phyloP scores from a whole-genome alignment of 1,140 invertebrate genomes.

The Geopemphigus sp. region DNA sequence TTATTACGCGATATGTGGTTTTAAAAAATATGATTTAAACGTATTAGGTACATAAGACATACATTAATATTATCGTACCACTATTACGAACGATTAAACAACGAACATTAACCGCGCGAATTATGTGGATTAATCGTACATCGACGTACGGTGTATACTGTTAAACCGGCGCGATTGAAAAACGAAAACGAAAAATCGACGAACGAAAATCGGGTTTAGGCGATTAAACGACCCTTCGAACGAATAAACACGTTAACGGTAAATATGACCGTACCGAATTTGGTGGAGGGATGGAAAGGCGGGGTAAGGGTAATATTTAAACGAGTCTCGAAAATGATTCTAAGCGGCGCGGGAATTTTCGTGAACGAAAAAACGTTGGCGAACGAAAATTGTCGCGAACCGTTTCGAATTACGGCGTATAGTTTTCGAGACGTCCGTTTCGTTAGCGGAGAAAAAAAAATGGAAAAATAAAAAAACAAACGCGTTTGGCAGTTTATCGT shows the following conservation, averaged over 20 bases:
- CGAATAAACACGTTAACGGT: too few species aligned
- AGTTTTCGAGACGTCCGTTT: too few species aligned
- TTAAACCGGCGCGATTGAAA: not conserved
- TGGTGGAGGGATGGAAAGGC: too few species aligned
- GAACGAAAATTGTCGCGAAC: too few species aligned
- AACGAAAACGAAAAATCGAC: not conserved
- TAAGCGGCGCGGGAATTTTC: not conserved
- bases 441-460: too few species aligned
- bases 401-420: too few species aligned
- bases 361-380: too few species aligned
- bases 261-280: not conserved
- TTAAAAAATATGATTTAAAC: not conserved
- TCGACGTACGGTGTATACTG: not conserved
- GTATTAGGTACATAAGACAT: not conserved
- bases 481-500: not conserved
- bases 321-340: not conserved
- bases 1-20: not conserved
- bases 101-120: not conserved
- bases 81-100: not conserved
- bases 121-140: not conserved
- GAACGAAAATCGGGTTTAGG: not conserved
- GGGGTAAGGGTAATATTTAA: not conserved
- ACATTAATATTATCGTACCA: not conserved
- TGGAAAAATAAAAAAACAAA: not conserved
- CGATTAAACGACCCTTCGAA: too few species aligned